Conservation (phyloP, 2,113 vertebrate species). For the Chaetops frenatus region DNA sequence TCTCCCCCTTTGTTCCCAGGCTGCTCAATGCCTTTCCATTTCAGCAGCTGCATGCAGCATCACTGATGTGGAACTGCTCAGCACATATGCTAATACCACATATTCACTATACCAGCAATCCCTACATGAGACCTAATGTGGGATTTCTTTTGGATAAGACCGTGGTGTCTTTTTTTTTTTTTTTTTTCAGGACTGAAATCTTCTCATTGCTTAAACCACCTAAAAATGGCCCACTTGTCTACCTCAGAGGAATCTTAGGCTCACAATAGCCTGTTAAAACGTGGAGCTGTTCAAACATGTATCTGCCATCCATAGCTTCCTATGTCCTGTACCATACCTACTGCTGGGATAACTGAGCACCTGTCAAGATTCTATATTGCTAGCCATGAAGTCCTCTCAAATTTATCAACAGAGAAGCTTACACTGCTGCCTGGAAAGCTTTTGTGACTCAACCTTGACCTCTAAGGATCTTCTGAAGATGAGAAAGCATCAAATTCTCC, state of each 20-base stretch:
- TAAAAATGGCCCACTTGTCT: background rate
- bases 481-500: constrained; percentile 22
- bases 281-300: background rate
- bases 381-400: background rate
- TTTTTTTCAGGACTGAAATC: background rate
- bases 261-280: background rate
- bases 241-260: background rate
- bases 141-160: background rate
- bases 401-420: constrained; percentile 31
- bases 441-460: constrained; percentile 54
- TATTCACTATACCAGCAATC: background rate
- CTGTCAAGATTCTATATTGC: constrained; percentile 35
- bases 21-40: background rate
- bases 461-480: background rate
- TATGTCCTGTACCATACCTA: background rate
- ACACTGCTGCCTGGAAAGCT: constrained; percentile 16
- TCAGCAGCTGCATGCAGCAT: background rate
- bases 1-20: background rate
- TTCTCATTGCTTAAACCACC: background rate
- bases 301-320: background rate
- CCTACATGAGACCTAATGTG: background rate
- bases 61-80: background rate
- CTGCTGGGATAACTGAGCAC: constrained; percentile 34
- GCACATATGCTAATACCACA: background rate
- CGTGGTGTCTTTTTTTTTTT: background rate